phyloP scores from a whole-genome alignment of 2,797 vertebrate genomes.

The Takifugu rubripes region DNA sequence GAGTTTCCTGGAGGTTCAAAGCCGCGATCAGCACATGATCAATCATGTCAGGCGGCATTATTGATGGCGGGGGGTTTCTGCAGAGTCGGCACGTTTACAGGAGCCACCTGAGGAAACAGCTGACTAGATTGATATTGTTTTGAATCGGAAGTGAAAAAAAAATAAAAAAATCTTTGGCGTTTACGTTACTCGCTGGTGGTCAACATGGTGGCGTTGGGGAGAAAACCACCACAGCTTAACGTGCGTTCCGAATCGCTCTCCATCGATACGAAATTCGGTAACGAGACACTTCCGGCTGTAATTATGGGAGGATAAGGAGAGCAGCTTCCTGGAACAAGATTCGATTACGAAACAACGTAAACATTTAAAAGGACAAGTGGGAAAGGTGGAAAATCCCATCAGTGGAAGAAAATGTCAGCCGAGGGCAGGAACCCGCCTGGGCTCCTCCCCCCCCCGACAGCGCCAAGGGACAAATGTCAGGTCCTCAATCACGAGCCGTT shows the following conservation, averaged over 20 bases:
- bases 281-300: no score
- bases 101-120: neutral
- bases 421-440: constrained; percentile 28
- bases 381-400: constrained; percentile 8
- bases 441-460: constrained; percentile 16
- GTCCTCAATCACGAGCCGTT: constrained; percentile 42
- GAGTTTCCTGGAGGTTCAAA: neutral
- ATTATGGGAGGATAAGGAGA: no score
- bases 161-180: no score
- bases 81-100: neutral
- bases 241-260: no score
- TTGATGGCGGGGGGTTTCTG: neutral
- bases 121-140: constrained; percentile 19
- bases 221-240: no score
- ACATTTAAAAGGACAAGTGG: neutral
- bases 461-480: constrained; percentile 55
- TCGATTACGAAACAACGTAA: no score
- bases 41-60: neutral
- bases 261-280: no score
- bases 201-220: no score
- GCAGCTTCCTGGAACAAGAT: no score
- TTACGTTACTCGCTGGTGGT: no score
- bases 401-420: constrained; percentile 46
- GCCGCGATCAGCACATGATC: constrained; percentile 19
- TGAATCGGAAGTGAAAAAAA: neutral